Evolutionary conservation across 1,140 invertebrate genomes (phyloP), one percentile per base, ranked within the genome.

Genomic region (Zaprionus taronus): DNA sequence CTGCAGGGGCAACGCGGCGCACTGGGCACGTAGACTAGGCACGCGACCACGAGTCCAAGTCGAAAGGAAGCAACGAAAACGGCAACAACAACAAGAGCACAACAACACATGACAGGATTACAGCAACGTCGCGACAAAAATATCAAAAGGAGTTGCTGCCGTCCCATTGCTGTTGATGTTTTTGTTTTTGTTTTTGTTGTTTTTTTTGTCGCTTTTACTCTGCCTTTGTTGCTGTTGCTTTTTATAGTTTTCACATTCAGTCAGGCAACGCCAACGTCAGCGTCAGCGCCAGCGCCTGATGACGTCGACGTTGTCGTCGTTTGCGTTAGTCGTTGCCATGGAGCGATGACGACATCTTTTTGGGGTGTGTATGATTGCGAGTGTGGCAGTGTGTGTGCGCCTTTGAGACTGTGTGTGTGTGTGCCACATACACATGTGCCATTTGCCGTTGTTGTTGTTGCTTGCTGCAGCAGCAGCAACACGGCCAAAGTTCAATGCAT

Each of bases 291-390:
- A 67, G 67, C 66, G 81, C 62, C 81, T 79, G 84, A 72, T 77
- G 83, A 77, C 73, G 79, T 86, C 49, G 79, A 47, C 61, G 61
- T 38, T 77, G 83, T 74, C 73, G 79, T 86, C 49, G 79, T 36
- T 57, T 57, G 49, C 36, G 53, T 53, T 56, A 47, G 61, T 56
- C 74, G 81, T 89, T 87, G 78, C 79, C 84, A 84, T 84, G 85
- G 74, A 74, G 81, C 84, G 84, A 89, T 87, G 84, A 87, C 84
- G 84, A 87, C 84, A 87, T 87, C 81, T 87, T 84, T 83, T 75
- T 73, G 77, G 84, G 81, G 83, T 73, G 82, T 81, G 67, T 83
- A 79, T 81, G 67, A 80, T 15, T 63, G 12, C 11, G 28, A 22
- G 47, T 38, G 26, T 56, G 53, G 24, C 9, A 15, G 74, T 69